Evolutionary conservation across 2,888 invertebrate species (phyloP), one percentile per base, ranked within the genome.

Genomic region (Microctonus hyperodae): DNA sequence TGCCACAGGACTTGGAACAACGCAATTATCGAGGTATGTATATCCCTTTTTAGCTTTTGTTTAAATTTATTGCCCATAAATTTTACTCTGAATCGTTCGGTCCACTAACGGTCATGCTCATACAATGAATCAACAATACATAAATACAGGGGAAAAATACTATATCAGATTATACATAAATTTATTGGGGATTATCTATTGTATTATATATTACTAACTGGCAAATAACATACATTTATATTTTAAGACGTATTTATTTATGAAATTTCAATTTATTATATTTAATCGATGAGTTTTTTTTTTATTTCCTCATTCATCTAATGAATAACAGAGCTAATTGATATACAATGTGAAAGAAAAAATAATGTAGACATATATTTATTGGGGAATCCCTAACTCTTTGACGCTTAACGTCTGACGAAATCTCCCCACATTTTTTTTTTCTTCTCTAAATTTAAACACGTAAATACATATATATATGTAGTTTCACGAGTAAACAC

Each of bases 11-110:
- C 78, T 86, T 95, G 75, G 91, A 95, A 82, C 91, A 92, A 82
- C 90, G 90, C 84, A 95, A 96, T 83, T 94, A 93, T 84, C 90
- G 91, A 84, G 95, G 95, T 95, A 82, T 90, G 91, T 86, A 53
- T 13, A n/a, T n/a, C n/a, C 5, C 5, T 48, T 25, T 23, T 53
- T 9, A 16, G 16, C 20, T 16, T 10, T 2, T 63, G 22, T 51
- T 33, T 57, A 48, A 13, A 4, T 13, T 58, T 22, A 3, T 35
- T 5, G 35, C 13, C 7, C 44, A 13, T 22, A 44, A 44, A 44
- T 9, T 16, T 44, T 7, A 2, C 4, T 4, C 1, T n/a, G n/a
- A n/a, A 16, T 6, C 6, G 6, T 44, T 44, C 6, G 16, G n/a
- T 20, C n/a, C 44, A 9, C 16, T 16, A n/a, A 44, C n/a, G 2